These are phyloP conservation scores for Alethe diademata DNA, from an alignment of 2,113 vertebrate genomes.

Conservation along the genomic window DNA sequence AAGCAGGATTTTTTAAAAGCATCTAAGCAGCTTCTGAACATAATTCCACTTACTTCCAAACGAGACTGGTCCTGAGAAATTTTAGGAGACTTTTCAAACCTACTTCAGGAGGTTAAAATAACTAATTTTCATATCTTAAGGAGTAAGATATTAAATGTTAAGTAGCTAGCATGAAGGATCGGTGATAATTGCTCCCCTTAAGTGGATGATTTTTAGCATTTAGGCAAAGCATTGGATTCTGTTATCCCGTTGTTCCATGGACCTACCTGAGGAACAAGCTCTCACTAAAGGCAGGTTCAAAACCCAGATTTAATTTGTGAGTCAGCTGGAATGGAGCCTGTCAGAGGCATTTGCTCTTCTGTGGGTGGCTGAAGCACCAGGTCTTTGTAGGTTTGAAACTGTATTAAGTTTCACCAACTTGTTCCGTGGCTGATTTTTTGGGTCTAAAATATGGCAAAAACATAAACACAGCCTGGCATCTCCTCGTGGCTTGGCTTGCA, in stretches of 20 bases:
- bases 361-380: neutral
- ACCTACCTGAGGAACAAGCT: slow-evolving; percentile 1
- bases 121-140: slow-evolving; percentile 14
- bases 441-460: neutral
- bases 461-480: neutral
- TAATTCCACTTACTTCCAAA: neutral
- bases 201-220: neutral
- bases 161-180: neutral
- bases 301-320: neutral
- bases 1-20: neutral
- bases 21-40: neutral
- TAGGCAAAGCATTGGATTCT: neutral
- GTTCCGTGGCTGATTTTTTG: neutral
- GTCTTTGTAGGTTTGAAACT: neutral
- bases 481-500: neutral
- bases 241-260: neutral
- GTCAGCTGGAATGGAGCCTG: neutral
- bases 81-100: neutral
- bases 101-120: neutral
- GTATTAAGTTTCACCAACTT: neutral
- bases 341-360: neutral
- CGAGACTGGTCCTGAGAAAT: neutral
- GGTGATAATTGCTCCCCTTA: neutral
- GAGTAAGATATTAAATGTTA: neutral
- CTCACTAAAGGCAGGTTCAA: neutral